Evolutionary conservation across 2,113 vertebrate species (phyloP).

Genomic region (Bos javanicus): DNA sequence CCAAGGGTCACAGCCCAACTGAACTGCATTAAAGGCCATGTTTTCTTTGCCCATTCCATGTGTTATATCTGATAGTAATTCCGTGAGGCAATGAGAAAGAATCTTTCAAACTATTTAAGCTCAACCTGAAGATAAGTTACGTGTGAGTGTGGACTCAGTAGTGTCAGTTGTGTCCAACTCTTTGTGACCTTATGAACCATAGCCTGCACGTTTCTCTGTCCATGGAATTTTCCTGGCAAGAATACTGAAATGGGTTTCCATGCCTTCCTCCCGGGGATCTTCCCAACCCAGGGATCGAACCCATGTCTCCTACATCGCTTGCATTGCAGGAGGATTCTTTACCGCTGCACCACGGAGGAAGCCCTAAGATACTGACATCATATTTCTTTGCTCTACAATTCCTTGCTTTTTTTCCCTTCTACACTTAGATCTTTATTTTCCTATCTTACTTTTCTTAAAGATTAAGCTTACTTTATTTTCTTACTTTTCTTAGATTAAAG

Average conservation of each 20-base stretch:
- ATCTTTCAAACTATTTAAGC: background rate
- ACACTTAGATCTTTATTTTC: background rate
- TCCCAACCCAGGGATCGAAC: background rate
- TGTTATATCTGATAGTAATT: background rate
- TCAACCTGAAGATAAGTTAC: background rate
- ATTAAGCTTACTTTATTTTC: background rate
- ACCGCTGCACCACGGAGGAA: rapidly evolving
- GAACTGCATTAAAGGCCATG: background rate
- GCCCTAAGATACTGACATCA: background rate
- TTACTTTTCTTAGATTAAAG: background rate
- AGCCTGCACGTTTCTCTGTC: background rate
- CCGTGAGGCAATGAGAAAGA: background rate
- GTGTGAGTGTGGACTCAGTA: background rate
- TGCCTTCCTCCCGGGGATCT: background rate
- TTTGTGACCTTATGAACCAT: background rate
- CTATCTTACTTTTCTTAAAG: background rate
- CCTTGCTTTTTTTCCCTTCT: background rate
- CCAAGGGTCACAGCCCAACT: background rate
- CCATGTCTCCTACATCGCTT: background rate
- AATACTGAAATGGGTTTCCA: background rate
- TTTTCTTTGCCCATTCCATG: background rate
- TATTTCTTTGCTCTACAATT: background rate
- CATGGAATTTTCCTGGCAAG: background rate
- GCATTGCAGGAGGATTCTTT: background rate
- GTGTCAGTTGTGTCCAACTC: background rate